phyloP scores from a whole-genome alignment of 2,888 invertebrate species.

The Leptinotarsa peninsularis region DNA sequence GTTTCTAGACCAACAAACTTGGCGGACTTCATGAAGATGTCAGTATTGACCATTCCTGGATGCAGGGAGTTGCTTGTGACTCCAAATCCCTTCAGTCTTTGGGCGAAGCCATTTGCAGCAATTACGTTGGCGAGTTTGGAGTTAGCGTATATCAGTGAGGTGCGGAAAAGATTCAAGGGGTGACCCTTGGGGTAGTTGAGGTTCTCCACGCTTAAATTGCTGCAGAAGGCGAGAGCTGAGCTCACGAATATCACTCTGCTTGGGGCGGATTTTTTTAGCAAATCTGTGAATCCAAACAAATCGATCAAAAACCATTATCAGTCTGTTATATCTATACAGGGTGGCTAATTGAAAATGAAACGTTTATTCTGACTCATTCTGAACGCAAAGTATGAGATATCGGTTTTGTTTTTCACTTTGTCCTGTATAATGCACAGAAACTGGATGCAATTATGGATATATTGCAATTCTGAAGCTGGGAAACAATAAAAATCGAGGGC shows the following conservation, averaged over 20 bases:
- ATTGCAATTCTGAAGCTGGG: no score
- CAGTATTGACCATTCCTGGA: slow-evolving; percentile 61
- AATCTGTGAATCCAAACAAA: slow-evolving; percentile 51
- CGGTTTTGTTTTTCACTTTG: no score
- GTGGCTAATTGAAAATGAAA: no score
- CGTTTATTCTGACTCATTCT: no score
- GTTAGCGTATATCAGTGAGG: slow-evolving; percentile 57
- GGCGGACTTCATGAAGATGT: slow-evolving; percentile 52
- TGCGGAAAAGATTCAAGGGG: slow-evolving; percentile 48
- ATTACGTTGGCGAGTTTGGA: slow-evolving; percentile 62
- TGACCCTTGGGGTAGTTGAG: slow-evolving; percentile 55
- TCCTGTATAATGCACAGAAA: no score
- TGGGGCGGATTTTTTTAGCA: slow-evolving; percentile 61
- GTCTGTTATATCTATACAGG: no score
- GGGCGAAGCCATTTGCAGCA: slow-evolving; percentile 61
- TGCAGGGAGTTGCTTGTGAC: slow-evolving; percentile 62
- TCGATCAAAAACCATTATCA: no score
- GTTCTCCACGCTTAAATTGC: slow-evolving; percentile 54
- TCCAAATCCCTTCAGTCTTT: slow-evolving; percentile 56
- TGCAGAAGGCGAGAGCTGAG: slow-evolving; percentile 55
- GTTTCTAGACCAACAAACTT: slow-evolving; percentile 49
- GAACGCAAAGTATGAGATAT: no score
- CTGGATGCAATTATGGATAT: no score
- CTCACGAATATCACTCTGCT: slow-evolving; percentile 62
- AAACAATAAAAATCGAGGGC: no score